A percentile compares a stretch with the other conserved stretches of the same genome.
phyloP scores from a whole-genome alignment of 2,113 vertebrate species.

The Phylloscopus trochilus region DNA sequence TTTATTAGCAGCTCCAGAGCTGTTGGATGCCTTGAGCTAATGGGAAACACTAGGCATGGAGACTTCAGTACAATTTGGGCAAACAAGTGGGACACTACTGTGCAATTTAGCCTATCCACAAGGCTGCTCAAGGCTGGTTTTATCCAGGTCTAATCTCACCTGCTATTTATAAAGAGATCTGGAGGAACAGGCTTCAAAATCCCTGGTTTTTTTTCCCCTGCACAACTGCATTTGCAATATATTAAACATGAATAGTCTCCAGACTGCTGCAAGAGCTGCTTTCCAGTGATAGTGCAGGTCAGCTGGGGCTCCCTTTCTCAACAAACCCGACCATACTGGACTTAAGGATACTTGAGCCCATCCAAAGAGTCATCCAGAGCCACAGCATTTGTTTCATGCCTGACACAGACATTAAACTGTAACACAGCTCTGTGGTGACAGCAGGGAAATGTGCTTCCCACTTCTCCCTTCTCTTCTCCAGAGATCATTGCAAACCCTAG shows the following conservation, averaged over 20 bases:
- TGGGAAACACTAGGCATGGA: neutral
- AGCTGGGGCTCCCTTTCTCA: neutral
- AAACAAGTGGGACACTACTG: conserved; percentile 4
- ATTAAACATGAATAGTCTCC: neutral
- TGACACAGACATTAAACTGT: neutral
- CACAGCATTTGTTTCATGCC: neutral
- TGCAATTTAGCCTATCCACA: conserved; percentile 6
- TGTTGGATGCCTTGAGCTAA: neutral
- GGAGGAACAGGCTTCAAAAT: neutral
- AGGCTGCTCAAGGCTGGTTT: neutral
- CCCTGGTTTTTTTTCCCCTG: neutral
- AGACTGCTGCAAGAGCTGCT: neutral
- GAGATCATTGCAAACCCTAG: neutral
- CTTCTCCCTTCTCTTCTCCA: neutral
- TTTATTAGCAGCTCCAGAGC: conserved; percentile 1
- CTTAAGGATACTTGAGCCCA: neutral
- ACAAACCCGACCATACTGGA: neutral
- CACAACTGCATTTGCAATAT: neutral
- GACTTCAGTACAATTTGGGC: neutral
- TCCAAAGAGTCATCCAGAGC: neutral
- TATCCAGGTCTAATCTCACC: conserved; percentile 3
- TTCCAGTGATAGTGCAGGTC: neutral
- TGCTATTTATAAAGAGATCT: conserved; percentile 31
- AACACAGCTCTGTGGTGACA: neutral
- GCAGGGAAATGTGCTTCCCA: neutral